Conservation (phyloP, 2,113 vertebrate species). For the Nesoenas mayeri region DNA sequence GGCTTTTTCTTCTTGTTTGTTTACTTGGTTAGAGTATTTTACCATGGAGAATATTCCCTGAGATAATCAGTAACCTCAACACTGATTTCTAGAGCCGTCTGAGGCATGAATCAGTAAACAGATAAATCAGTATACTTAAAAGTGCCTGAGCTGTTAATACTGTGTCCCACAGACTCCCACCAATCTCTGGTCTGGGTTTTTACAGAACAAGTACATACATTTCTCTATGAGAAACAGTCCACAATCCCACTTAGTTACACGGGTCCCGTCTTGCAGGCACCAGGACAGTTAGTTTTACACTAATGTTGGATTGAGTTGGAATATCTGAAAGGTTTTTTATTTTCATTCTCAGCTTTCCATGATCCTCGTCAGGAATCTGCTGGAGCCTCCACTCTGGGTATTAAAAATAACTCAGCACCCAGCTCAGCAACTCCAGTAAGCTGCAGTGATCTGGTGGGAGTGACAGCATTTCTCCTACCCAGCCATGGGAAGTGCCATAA, state of each 20-base stretch:
- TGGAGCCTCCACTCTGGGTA: not conserved
- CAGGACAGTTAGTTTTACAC: not conserved
- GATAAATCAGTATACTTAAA: not conserved
- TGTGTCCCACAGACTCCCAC: not conserved
- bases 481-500: conserved; percentile 21
- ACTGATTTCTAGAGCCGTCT: not conserved
- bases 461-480: not conserved
- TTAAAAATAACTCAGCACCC: not conserved
- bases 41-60: not conserved
- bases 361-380: not conserved
- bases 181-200: not conserved
- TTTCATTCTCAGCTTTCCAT: not conserved
- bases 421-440: not conserved
- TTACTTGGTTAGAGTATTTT: not conserved
- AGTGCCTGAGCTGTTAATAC: not conserved
- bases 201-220: rapidly evolving
- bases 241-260: not conserved
- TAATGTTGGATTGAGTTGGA: not conserved
- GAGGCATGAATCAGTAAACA: not conserved
- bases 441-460: not conserved
- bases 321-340: not conserved
- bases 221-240: not conserved
- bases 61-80: not conserved
- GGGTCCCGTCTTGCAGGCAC: not conserved
- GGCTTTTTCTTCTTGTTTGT: not conserved